Conservation (phyloP, 2,113 vertebrate species). For the Macquaria australasica region DNA sequence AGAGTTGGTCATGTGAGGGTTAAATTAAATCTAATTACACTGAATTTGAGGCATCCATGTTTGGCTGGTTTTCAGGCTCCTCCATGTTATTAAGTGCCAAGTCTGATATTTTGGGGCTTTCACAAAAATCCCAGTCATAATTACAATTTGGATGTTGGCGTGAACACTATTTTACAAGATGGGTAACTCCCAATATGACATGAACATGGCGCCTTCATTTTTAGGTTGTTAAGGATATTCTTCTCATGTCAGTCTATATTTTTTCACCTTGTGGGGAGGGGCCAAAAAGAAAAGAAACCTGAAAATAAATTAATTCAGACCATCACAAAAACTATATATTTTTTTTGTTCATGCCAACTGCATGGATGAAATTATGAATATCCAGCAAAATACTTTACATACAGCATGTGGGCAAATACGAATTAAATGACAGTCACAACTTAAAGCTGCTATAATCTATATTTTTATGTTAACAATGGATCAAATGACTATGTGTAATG, state of each 20-base stretch:
- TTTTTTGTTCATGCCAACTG: not conserved
- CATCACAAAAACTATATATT: too few species aligned
- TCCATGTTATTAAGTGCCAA: not conserved
- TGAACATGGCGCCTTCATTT: not conserved
- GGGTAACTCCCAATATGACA: not conserved
- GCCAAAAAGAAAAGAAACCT: too few species aligned
- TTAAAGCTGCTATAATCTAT: not conserved
- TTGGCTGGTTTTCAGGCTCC: not conserved
- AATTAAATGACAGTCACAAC: not conserved
- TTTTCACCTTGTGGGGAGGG: not conserved
- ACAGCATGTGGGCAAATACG: not conserved
- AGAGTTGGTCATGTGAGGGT: not conserved
- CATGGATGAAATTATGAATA: not conserved
- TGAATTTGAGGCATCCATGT: not conserved
- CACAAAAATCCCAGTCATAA: not conserved
- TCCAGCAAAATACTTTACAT: not conserved
- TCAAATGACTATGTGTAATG: not conserved
- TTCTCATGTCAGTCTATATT: not conserved
- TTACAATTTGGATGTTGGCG: not conserved
- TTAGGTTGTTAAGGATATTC: not conserved
- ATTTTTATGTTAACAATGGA: not conserved
- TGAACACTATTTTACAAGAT: not conserved
- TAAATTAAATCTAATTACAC: slow-evolving; percentile 7
- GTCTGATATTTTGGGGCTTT: not conserved
- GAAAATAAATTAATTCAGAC: not conserved